phyloP scores from a whole-genome alignment of 2,113 vertebrate species.

The Isurus oxyrinchus region DNA sequence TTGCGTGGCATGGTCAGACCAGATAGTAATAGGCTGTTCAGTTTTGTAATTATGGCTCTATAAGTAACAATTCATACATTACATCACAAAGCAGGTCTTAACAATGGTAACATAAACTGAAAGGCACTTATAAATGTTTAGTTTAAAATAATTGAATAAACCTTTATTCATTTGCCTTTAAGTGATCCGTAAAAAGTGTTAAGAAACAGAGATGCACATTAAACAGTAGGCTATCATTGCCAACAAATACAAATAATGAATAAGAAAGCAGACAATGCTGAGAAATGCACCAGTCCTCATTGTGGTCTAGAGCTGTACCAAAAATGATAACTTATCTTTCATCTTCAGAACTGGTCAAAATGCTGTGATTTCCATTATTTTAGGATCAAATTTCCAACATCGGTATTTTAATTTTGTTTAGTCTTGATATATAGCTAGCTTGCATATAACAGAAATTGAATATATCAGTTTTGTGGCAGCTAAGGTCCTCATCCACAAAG shows the following conservation, averaged over 20 bases:
- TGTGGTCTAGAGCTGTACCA: not conserved
- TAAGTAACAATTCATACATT: not conserved
- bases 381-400: not conserved
- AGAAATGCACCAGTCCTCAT: not conserved
- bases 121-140: not conserved
- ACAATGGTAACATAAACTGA: not conserved
- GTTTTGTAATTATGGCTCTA: conserved; percentile 17
- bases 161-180: not conserved
- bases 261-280: not conserved
- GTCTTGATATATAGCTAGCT: not conserved
- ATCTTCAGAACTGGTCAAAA: not conserved
- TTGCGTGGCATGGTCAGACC: conserved; percentile 8
- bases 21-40: conserved; percentile 30
- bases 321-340: not conserved
- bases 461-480: not conserved
- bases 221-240: not conserved
- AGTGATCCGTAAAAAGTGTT: not conserved
- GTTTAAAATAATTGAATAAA: not conserved
- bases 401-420: not conserved
- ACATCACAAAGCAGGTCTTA: not conserved
- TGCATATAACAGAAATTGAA: not conserved
- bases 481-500: not conserved
- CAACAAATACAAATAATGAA: not conserved
- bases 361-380: not conserved
- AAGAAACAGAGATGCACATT: not conserved